phyloP scores from a whole-genome alignment of 1,140 invertebrate species.

The Pseudoatta argentina region DNA sequence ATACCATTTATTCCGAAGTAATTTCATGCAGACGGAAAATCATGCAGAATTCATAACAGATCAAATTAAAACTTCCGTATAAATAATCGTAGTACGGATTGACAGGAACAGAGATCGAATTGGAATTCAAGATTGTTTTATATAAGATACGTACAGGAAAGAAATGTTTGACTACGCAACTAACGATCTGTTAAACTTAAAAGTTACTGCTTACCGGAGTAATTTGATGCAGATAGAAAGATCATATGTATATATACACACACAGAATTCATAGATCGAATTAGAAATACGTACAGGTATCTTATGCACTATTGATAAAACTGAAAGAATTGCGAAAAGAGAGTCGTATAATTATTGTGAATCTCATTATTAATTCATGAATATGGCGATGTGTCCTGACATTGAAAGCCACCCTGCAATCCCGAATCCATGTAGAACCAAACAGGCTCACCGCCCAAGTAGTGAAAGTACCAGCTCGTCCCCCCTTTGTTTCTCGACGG shows the following conservation, averaged over 20 bases:
- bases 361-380: neutral
- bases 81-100: no score
- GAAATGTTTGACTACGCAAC: no score
- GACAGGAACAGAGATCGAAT: no score
- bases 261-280: no score
- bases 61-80: neutral
- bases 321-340: neutral
- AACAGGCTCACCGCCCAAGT: neutral
- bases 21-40: neutral
- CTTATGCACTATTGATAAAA: neutral
- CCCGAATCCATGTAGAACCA: neutral
- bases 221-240: no score
- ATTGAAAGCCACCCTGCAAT: neutral
- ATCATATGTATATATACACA: no score
- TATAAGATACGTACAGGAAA: neutral
- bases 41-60: neutral
- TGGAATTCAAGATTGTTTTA: neutral
- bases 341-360: no score
- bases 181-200: no score
- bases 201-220: no score
- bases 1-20: neutral
- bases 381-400: neutral
- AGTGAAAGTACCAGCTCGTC: slow-evolving; percentile 40
- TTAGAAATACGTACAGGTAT: neutral
- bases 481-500: slow-evolving; percentile 17